These are phyloP conservation scores for Thereuonema tuberculata DNA, from an alignment of 1,140 invertebrate genomes.

Conservation along the genomic window DNA sequence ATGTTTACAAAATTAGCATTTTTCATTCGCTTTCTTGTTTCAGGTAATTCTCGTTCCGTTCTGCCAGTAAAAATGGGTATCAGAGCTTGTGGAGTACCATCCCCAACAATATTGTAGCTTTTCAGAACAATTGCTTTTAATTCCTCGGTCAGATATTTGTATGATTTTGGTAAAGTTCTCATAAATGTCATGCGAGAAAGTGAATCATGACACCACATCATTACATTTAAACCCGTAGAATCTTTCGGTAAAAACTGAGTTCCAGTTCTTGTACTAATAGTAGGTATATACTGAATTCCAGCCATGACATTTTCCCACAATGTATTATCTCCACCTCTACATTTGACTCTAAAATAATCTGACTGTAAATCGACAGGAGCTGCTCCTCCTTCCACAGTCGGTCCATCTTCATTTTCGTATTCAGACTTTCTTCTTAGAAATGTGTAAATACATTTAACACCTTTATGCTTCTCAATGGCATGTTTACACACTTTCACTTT, in stretches of 20 bases:
- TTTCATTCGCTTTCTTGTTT: conserved; percentile 54
- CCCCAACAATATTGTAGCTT: conserved; percentile 61
- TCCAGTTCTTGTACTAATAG: conserved; percentile 30
- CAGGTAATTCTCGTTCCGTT: conserved; percentile 73
- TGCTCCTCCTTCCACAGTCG: background rate
- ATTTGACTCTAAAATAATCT: conserved; percentile 45
- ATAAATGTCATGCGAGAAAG: conserved; percentile 73
- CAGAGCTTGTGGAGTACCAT: conserved; percentile 83
- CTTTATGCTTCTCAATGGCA: conserved; percentile 5
- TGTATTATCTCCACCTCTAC: background rate
- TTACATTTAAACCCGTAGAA: conserved; percentile 50
- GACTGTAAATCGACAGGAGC: background rate
- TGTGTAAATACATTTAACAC: conserved; percentile 10
- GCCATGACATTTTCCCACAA: conserved; percentile 45
- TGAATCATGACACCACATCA: conserved; percentile 87
- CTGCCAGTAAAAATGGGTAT: conserved; percentile 80
- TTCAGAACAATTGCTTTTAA: conserved; percentile 53
- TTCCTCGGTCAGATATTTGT: conserved; percentile 52
- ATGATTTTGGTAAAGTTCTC: conserved; percentile 66
- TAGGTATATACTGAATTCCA: conserved; percentile 38
- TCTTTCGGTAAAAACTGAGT: conserved; percentile 39
- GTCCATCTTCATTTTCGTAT: background rate
- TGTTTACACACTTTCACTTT: background rate
- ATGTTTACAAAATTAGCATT: conserved; percentile 54
- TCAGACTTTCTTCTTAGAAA: conserved; percentile 10